Evolutionary conservation across 2,113 vertebrate genomes (phyloP).

Genomic region (Neodontobutis hainanensis): DNA sequence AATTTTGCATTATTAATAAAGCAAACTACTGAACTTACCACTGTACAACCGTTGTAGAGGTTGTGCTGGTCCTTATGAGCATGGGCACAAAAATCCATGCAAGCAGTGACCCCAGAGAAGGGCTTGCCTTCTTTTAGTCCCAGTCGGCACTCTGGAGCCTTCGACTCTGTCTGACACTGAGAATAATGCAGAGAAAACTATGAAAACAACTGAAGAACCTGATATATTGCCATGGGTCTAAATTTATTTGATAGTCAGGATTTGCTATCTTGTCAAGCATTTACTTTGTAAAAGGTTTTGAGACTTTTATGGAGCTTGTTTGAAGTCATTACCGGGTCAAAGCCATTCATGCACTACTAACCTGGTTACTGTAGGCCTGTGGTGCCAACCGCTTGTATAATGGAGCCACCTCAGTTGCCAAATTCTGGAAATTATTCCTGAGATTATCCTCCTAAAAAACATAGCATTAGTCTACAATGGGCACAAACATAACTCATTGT

Average conservation of each 20-base stretch:
- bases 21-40: slow-evolving; percentile 80
- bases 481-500: background rate
- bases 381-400: slow-evolving; percentile 91
- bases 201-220: background rate
- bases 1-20: too few species aligned
- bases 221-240: too few species aligned
- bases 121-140: slow-evolving; percentile 93
- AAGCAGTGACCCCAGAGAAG: slow-evolving; percentile 96
- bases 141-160: slow-evolving; percentile 91
- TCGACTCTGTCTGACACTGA: slow-evolving; percentile 86
- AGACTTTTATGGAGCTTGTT: too few species aligned
- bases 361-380: slow-evolving; percentile 97
- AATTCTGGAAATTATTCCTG: slow-evolving; percentile 91
- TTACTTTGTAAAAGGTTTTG: too few species aligned
- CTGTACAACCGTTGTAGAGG: slow-evolving; percentile 96
- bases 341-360: slow-evolving; percentile 47
- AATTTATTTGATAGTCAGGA: too few species aligned
- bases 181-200: slow-evolving; percentile 2
- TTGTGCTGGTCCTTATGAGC: slow-evolving; percentile 99
- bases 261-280: too few species aligned
- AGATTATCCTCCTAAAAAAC: slow-evolving; percentile 88
- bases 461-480: slow-evolving; percentile 1
- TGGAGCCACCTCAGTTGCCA: slow-evolving; percentile 93
- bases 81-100: slow-evolving; percentile 99
- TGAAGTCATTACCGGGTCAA: background rate